Evolutionary conservation across 2,888 invertebrate genomes (phyloP), one percentile per base, ranked within the genome.

Genomic region (Lysandra bellargus): DNA sequence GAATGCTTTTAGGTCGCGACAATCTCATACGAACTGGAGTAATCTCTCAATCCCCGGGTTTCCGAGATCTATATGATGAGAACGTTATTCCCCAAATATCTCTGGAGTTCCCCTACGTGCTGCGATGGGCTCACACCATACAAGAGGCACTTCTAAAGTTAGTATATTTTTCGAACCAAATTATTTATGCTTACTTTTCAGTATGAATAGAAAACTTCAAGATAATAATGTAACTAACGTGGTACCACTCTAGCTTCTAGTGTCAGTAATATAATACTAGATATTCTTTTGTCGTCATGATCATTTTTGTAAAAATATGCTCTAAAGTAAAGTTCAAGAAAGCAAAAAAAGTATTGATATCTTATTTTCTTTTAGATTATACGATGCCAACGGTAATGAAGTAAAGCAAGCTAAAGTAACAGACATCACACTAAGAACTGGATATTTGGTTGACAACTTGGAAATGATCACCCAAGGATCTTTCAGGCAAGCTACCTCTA

Each of bases 121-220:
- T 87, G 33, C 84, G 89, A 75, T 89, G 88, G 88, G 78, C 84
- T 37, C 89, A 89, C 76, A 83, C 84, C 0, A 80, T 88, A 23
- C 88, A 88, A 73, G 87, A 89, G 61, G 87, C 86, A 33, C 82
- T 79, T 78, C 9, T 84, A 61, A 85, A 85, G 85, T 88, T 81
- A 76, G 83, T 81, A 64, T 49, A 12, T 49, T 2, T 49, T 49
- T 49, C 2, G 0, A 49, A 9, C 49, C 64, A 17, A 14, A 53
- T 14, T 9, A 5, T 53, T 53, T 14, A 53, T 53, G 53, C 53
- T 53, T 53, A 53, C 14, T 53, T 14, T 53, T 53, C 53, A 44
- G 44, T 9, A 44, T 44, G 44, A 44, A 7, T 44, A 44, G 44
- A 44, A 44, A 44, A 44, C 0, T 44, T 44, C 44, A 7, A 40